Base-by-base conservation (phyloP, 2,888 invertebrate species). In the Trissonchulus sp. region DNA sequence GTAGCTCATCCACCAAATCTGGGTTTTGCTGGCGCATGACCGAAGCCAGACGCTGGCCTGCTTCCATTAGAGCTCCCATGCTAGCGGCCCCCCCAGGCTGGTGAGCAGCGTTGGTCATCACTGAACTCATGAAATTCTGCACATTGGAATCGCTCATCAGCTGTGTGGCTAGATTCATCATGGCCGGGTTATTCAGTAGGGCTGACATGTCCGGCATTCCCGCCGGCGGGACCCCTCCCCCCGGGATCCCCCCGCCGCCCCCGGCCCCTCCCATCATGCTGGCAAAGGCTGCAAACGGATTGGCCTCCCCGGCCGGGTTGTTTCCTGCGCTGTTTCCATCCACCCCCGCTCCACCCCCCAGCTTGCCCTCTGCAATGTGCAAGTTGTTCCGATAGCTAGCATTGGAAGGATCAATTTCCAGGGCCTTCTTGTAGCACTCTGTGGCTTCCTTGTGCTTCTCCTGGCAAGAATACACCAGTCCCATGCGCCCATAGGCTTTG, bases 401-500 rank as follows among this genome's bases (percentile, higher is more conserved):
- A 86, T 97, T 98, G 65, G 90, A 90, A 0, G 98, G 96, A 83
- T 99, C 98, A 78, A 96, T 87, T 83, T 92, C 90, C 60, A 93
- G 86, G 1, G 98, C 98, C 81, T 91, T 92, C 78, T 90, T 89
- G 86, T 94, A 98, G 23, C 93, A 92, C 74, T 90, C 89, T 77
- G 90, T 90, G 0, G 98, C 96, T 83, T 94, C 91, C 76, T 90
- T 89, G 84, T 91, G 92, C 80, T 91, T 90, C 77, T 92, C 90
- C 78, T 95, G 87, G 83, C 91, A 92, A 0, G 93, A 91, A 81
- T 92, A 91, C 0, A 95, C 94, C 75, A 94, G 87, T 74, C 93
- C 97, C 84, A 96, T 89, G 76, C 97, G 90, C 0, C 94, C 93
- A 86, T 93, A 95, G 1, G 96, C 97, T 87, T 98, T 97, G 81